Evolutionary conservation across 1,140 invertebrate genomes (phyloP).

Genomic region (Calliopsis andreniformis): DNA sequence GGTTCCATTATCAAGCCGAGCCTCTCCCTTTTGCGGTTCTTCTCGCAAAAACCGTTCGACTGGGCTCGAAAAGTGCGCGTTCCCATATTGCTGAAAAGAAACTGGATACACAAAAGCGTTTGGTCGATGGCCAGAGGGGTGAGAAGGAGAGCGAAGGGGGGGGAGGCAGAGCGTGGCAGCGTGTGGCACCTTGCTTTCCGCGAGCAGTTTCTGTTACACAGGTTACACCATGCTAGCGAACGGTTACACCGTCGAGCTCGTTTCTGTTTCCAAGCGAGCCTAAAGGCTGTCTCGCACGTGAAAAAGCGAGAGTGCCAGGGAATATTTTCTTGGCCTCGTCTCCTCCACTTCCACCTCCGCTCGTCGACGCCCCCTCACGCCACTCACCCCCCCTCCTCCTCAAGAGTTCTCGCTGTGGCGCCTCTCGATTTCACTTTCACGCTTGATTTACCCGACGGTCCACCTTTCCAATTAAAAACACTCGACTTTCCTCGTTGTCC

Average conservation of each 20-base stretch:
- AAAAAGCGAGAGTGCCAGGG: slow-evolving; percentile 58
- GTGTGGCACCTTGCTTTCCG: slow-evolving; percentile 71
- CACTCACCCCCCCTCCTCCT: not conserved
- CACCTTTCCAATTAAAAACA: slow-evolving; percentile 45
- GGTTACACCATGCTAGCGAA: slow-evolving; percentile 15
- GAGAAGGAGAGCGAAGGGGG: not conserved
- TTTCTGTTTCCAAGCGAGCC: not conserved
- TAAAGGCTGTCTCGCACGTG: slow-evolving; percentile 27
- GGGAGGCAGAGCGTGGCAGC: too few relatives aligned
- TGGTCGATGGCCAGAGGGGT: slow-evolving; percentile 33
- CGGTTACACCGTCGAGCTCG: not conserved
- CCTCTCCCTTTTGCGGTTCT: slow-evolving; percentile 43
- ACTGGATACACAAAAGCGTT: slow-evolving; percentile 64
- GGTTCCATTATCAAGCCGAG: slow-evolving; percentile 19
- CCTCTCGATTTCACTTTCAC: slow-evolving; percentile 64
- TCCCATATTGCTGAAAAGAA: slow-evolving; percentile 77
- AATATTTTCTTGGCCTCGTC: slow-evolving; percentile 6
- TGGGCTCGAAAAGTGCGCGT: slow-evolving; percentile 49
- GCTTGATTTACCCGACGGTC: slow-evolving; percentile 56
- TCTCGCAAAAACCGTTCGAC: slow-evolving; percentile 28
- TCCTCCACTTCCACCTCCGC: too few relatives aligned
- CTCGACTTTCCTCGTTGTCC: slow-evolving; percentile 25
- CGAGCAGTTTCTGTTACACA: slow-evolving; percentile 18
- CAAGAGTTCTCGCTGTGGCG: not conserved
- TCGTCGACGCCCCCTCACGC: too few relatives aligned